These are phyloP conservation scores for Equus quagga DNA, from an alignment of 2,113 vertebrate genomes.

Conservation along the genomic window DNA sequence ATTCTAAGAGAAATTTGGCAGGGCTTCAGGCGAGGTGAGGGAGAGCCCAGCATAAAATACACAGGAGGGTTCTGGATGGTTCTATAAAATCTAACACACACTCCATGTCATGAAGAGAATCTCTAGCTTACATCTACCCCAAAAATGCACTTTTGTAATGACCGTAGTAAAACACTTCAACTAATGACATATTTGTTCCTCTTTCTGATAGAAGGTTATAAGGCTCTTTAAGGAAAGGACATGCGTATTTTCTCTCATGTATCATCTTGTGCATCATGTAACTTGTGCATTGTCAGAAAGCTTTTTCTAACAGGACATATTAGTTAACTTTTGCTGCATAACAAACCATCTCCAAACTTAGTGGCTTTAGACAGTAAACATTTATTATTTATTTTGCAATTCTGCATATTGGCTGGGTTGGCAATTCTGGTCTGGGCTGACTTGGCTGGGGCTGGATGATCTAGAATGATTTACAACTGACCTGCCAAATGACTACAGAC, in stretches of 20 bases:
- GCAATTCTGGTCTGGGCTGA: background rate
- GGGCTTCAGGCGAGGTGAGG: background rate
- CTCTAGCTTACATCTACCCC: background rate
- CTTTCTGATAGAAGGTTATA: background rate
- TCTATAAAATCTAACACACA: background rate
- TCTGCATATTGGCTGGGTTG: background rate
- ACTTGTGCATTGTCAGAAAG: background rate
- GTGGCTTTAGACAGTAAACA: background rate
- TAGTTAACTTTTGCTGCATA: background rate
- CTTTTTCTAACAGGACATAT: background rate
- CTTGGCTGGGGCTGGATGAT: background rate
- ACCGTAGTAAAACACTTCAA: background rate
- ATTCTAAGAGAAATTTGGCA: conserved; percentile 1
- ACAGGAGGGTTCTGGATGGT: background rate
- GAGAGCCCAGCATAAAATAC: background rate
- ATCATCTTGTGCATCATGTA: background rate
- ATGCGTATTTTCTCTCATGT: background rate
- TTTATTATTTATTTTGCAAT: background rate
- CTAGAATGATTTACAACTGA: background rate
- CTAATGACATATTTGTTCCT: background rate
- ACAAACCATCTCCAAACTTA: background rate
- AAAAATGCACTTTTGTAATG: background rate
- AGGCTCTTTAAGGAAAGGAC: background rate
- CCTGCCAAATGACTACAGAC: background rate
- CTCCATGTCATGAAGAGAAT: background rate